Evolutionary conservation across 2,888 invertebrate genomes (phyloP).

Genomic region (Euplagia quadripunctaria): DNA sequence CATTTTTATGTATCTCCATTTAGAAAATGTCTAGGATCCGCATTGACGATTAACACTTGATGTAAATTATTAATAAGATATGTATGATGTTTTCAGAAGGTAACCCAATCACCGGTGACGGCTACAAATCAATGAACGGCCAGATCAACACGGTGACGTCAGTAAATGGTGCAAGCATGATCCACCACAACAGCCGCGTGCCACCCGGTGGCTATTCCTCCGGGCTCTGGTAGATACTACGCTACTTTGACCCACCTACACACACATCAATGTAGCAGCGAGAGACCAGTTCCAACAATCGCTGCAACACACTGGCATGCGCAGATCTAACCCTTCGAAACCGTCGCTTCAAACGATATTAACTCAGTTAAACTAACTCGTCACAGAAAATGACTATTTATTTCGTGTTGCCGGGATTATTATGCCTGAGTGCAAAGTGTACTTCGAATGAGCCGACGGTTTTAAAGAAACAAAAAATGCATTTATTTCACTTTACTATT

Average conservation of each 20-base stretch:
- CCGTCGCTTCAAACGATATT: conserved; percentile 27
- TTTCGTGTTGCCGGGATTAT: conserved; percentile 22
- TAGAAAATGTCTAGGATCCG: conserved; percentile 17
- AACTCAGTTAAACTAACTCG: conserved; percentile 24
- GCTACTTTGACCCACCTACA: conserved; percentile 47
- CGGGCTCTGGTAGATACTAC: conserved; percentile 88
- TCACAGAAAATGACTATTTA: conserved; percentile 23
- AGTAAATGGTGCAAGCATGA: conserved; percentile 77
- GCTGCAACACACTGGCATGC: conserved; percentile 53
- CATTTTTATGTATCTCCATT: conserved; percentile 28
- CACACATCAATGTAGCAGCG: conserved; percentile 50
- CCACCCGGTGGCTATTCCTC: conserved; percentile 91
- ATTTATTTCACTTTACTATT: conserved; percentile 72
- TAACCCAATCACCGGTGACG: conserved; percentile 88
- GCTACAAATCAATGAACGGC: conserved; percentile 87
- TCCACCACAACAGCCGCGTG: conserved; percentile 87
- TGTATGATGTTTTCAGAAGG: conserved; percentile 79
- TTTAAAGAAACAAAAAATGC: conserved; percentile 59
- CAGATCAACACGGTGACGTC: conserved; percentile 86
- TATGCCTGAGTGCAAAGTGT: conserved; percentile 17
- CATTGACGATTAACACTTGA: background rate
- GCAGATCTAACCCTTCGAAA: conserved; percentile 41
- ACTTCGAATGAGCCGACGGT: conserved; percentile 28
- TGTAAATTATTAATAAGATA: conserved; percentile 26
- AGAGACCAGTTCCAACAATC: conserved; percentile 46